phyloP scores from a whole-genome alignment of 1,140 invertebrate species.

The Drosophila mauritiana region DNA sequence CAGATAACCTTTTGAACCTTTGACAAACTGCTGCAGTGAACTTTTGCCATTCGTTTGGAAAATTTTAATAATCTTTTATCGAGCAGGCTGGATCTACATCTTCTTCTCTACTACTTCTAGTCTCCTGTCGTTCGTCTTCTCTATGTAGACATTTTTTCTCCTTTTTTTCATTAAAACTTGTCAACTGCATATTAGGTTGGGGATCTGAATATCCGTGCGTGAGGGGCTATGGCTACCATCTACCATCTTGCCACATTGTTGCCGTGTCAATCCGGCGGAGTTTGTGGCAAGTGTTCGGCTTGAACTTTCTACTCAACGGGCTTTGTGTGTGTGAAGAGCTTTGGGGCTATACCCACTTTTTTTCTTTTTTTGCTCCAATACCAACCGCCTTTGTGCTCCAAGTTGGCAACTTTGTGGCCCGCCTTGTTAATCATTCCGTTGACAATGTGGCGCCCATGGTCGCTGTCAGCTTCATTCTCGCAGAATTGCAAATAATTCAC shows the following conservation, averaged over 20 bases:
- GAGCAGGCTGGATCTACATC: conserved; percentile 50
- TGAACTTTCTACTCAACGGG: conserved; percentile 63
- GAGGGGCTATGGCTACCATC: conserved; percentile 10
- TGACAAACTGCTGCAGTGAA: conserved; percentile 70
- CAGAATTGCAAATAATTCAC: conserved; percentile 45
- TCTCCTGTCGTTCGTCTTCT: conserved; percentile 31
- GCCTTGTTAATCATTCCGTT: conserved; percentile 68
- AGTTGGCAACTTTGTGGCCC: conserved; percentile 37
- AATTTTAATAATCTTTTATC: conserved; percentile 82
- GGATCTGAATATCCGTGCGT: conserved; percentile 9
- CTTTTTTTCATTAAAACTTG: conserved; percentile 61
- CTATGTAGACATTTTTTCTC: conserved; percentile 8
- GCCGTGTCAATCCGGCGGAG: conserved; percentile 58
- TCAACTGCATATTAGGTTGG: conserved; percentile 48
- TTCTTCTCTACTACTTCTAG: conserved; percentile 1
- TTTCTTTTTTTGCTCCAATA: neutral
- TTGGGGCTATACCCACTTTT: conserved; percentile 10
- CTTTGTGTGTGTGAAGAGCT: conserved; percentile 24
- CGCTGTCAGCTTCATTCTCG: conserved; percentile 15
- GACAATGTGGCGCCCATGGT: conserved; percentile 36
- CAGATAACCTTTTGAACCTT: conserved; percentile 65
- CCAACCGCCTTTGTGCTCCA: conserved; percentile 20
- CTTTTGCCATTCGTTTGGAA: conserved; percentile 71
- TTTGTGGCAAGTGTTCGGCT: conserved; percentile 58
- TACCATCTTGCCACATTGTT: conserved; percentile 57